These are phyloP conservation scores for Watsonalla binaria DNA, from an alignment of 2,888 invertebrate species.

Conservation along the genomic window DNA sequence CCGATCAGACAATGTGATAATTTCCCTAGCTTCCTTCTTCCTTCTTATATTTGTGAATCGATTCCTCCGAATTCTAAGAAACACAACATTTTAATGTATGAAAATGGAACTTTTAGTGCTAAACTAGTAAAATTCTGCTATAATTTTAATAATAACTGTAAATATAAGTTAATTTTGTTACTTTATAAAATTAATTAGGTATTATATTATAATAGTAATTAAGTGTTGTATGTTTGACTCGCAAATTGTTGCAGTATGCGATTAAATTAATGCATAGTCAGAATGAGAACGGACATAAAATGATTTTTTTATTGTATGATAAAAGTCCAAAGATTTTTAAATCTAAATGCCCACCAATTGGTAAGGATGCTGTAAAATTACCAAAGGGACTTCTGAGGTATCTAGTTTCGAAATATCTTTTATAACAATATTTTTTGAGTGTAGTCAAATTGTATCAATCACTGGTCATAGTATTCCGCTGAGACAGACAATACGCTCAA, in stretches of 20 bases:
- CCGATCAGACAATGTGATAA: conserved; percentile 15
- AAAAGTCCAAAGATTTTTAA: conserved; percentile 72
- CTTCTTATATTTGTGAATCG: conserved; percentile 7
- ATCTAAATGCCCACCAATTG: conserved; percentile 71
- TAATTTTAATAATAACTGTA: conserved; percentile 74
- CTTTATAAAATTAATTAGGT: conserved; percentile 76
- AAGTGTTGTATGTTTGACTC: conserved; percentile 78
- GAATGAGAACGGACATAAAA: conserved; percentile 66
- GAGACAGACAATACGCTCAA: background rate
- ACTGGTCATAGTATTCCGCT: background rate
- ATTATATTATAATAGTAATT: conserved; percentile 74
- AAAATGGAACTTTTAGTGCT: conserved; percentile 51
- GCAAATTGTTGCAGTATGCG: conserved; percentile 76
- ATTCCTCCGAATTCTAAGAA: conserved; percentile 15
- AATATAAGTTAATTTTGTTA: conserved; percentile 79
- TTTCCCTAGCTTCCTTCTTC: conserved; percentile 1
- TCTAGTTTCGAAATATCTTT: conserved; percentile 13
- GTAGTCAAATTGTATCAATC: background rate
- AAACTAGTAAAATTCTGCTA: conserved; percentile 75
- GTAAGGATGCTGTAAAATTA: conserved; percentile 55
- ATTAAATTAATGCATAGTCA: conserved; percentile 70
- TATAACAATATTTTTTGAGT: background rate
- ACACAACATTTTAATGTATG: conserved; percentile 30
- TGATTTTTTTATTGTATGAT: conserved; percentile 51
- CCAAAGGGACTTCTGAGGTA: conserved; percentile 50